Conservation (phyloP, 2,113 vertebrate species). For the Vulpes lagopus region DNA sequence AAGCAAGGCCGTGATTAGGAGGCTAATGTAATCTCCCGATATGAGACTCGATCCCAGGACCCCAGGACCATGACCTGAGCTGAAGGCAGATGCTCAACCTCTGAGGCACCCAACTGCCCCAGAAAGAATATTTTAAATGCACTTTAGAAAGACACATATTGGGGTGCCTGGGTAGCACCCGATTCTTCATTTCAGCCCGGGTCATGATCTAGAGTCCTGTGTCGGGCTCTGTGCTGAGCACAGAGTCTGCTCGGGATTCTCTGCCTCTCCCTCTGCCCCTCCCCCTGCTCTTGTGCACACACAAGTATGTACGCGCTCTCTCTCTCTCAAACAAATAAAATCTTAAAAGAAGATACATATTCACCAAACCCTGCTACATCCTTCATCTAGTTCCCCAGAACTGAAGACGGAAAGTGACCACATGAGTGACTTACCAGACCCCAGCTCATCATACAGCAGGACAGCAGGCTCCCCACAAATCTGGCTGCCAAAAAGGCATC, state of each 20-base stretch:
- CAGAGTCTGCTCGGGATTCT: neutral
- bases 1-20: too few species aligned
- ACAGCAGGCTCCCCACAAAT: conserved; percentile 95
- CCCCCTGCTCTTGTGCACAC: neutral
- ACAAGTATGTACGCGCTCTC: neutral
- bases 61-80: too few species aligned
- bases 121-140: neutral
- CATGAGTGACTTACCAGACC: conserved; percentile 82
- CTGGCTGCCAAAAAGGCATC: conserved; percentile 93
- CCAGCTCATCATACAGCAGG: conserved; percentile 92
- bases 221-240: neutral
- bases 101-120: too few species aligned
- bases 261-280: neutral
- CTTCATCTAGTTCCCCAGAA: neutral
- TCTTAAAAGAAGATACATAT: neutral
- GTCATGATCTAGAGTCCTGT: neutral
- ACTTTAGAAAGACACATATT: neutral
- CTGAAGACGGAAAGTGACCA: neutral
- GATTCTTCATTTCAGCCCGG: neutral
- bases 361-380: accelerated
- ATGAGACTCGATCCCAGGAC: too few species aligned
- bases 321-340: neutral
- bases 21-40: too few species aligned
- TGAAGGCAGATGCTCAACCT: too few species aligned
- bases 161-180: neutral